phyloP scores from a whole-genome alignment of 2,888 invertebrate species.

The Megaustenia siamemsis region DNA sequence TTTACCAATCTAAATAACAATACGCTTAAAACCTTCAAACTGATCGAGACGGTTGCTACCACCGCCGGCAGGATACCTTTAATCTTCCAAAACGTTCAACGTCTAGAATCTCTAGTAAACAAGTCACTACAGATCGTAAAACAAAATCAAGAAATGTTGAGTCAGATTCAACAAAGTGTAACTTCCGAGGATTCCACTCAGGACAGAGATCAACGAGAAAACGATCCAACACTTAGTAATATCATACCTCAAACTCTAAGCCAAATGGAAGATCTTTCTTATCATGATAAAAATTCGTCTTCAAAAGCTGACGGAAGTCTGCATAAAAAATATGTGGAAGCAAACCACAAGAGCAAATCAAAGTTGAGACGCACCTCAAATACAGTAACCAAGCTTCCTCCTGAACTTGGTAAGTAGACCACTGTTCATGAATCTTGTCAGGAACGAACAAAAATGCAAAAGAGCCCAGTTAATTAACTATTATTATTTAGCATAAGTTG shows the following conservation, averaged over 20 bases:
- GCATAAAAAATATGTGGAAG: conserved; percentile 55
- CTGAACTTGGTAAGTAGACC: conserved; percentile 68
- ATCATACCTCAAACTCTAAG: background rate
- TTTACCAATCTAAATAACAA: conserved; percentile 64
- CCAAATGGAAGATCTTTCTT: background rate
- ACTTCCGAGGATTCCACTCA: background rate
- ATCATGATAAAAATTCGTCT: background rate
- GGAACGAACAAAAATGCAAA: no score
- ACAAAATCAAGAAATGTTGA: conserved; percentile 18
- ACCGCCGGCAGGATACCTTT: conserved; percentile 74
- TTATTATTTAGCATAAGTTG: no score
- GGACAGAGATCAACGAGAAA: no score
- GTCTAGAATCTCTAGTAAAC: conserved; percentile 68
- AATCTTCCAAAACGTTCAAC: conserved; percentile 67
- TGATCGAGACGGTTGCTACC: conserved; percentile 68
- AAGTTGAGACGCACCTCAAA: conserved; percentile 67
- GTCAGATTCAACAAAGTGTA: background rate
- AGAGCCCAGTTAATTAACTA: no score
- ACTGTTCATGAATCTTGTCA: no score
- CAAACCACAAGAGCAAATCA: conserved; percentile 63
- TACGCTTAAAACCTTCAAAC: conserved; percentile 65
- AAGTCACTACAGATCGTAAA: conserved; percentile 58
- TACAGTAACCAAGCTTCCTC: conserved; percentile 68
- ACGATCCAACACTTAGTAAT: conserved; percentile 20
- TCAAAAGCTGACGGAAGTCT: background rate